These are phyloP conservation scores for Ceuthmochares aereus DNA, from an alignment of 2,113 vertebrate species.

Conservation along the genomic window DNA sequence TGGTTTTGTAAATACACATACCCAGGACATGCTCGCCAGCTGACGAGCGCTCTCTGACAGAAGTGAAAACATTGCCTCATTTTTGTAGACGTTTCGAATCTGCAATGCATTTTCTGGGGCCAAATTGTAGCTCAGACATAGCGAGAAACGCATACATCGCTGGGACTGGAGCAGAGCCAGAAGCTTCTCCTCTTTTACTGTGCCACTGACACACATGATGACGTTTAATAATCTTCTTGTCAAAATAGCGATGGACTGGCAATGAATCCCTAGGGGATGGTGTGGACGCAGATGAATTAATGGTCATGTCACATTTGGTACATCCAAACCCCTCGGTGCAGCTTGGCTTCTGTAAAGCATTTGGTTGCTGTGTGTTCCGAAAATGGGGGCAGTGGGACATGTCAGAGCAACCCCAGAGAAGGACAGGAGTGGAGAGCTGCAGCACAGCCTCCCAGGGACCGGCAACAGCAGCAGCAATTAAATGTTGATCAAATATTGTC, in stretches of 20 bases:
- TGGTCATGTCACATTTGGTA: fast-evolving
- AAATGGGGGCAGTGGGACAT: not conserved
- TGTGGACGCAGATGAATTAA: fast-evolving
- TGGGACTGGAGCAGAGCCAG: not conserved
- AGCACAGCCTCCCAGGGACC: not conserved
- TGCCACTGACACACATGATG: not conserved
- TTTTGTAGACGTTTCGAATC: not conserved
- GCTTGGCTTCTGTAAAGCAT: not conserved
- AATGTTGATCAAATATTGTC: not conserved
- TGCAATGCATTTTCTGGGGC: not conserved
- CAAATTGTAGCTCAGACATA: not conserved
- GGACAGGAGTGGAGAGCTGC: not conserved
- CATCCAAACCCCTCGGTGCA: not conserved
- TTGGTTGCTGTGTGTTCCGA: not conserved
- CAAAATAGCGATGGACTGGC: not conserved
- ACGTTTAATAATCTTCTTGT: conserved; percentile 4
- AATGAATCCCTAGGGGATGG: not conserved
- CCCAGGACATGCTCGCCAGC: not conserved
- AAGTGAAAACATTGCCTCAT: not conserved
- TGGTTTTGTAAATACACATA: not conserved
- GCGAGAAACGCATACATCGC: not conserved
- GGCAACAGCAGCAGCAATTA: not conserved
- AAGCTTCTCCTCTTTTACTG: not conserved
- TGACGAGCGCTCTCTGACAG: not conserved
- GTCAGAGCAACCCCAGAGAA: fast-evolving